Conservation (phyloP, 2,113 vertebrate genomes). For the Erythrolamprus reginae region DNA sequence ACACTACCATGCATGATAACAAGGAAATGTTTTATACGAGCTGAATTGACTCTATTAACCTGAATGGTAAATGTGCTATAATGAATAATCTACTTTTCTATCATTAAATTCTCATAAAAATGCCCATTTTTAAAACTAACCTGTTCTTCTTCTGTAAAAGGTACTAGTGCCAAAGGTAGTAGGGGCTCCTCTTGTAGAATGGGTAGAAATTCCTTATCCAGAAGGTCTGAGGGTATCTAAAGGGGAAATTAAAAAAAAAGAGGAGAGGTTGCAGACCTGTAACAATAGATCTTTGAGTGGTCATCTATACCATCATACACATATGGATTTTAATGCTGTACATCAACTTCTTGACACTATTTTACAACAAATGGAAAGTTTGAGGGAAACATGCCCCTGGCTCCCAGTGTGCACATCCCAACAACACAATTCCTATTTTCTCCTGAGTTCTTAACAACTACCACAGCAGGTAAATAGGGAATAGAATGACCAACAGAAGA, state of each 20-base stretch:
- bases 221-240: conserved; percentile 93
- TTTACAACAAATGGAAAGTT: neutral
- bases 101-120: neutral
- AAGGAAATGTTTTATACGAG: neutral
- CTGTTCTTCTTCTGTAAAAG: conserved; percentile 99
- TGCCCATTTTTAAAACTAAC: conserved; percentile 59
- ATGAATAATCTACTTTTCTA: neutral
- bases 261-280: neutral
- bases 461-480: neutral
- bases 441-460: neutral
- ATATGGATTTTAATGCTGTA: neutral
- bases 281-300: neutral
- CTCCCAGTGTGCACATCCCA: neutral
- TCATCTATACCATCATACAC: neutral
- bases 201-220: conserved; percentile 97
- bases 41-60: neutral
- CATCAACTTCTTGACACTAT: neutral
- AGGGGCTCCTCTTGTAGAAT: conserved; percentile 97
- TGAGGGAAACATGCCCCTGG: neutral
- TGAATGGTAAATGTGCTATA: neutral
- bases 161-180: conserved; percentile 92
- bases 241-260: conserved; percentile 3
- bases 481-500: neutral
- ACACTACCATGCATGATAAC: neutral
- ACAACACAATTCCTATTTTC: neutral